Evolutionary conservation across 2,113 vertebrate genomes (phyloP), one percentile per base, ranked within the genome.

Genomic region (Amblyopsis rosae): DNA sequence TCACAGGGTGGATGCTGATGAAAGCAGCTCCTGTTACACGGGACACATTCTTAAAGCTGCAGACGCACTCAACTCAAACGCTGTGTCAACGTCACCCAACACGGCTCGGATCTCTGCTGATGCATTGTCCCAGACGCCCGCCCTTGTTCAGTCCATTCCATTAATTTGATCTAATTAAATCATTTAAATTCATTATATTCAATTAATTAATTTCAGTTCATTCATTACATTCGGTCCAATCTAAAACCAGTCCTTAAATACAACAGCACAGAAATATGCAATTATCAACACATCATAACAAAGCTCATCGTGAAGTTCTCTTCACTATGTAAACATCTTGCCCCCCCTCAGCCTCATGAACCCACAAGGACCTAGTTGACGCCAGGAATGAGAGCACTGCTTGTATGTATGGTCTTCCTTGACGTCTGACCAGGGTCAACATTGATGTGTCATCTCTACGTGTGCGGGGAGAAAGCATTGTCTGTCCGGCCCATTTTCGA

Each of bases 371-470:
- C 54, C 47, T 35, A n/a, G 62, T 69, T 12, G 10, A 69, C 19
- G 54, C 15, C 59, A 69, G 58, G 64, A 56, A 65, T 66, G 61
- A 10, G 46, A 17, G 12, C 49, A 13, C 48, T 61, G 59, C 53
- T 63, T 63, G 56, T 46, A 49, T 32, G 60, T 78, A 70, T 81
- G 79, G 79, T 59, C 73, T 84, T 76, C 47, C 56, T 57, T 81
- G 71, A 67, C 68, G 61, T 69, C 71, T 65, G 73, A 59, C 57
- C 77, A 65, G 70, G 82, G 76, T 86, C 77, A 83, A 73, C 85
- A 90, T 90, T 77, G 86, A 87, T 84, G 81, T 81, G 82, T 86
- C 79, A 84, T 81, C 73, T 76, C 75, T 70, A 71, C 69, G 77
- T 56, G 82, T 81, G 69, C 57, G 59, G 67, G 67, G 47, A 54